Evolutionary conservation across 2,113 vertebrate species (phyloP).

Genomic region (Pheucticus melanocephalus): DNA sequence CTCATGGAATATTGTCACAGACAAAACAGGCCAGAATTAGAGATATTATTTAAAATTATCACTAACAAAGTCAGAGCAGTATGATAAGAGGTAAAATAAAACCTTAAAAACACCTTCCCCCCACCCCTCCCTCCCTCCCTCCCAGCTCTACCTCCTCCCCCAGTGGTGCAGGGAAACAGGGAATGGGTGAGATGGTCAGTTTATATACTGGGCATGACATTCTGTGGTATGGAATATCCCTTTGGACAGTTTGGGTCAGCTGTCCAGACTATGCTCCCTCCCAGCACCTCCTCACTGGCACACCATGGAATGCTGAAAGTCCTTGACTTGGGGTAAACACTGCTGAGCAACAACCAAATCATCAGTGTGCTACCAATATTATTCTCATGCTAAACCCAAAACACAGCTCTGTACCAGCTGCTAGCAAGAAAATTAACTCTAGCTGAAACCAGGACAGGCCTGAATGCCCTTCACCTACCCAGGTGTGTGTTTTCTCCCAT

Average conservation of each 20-base stretch:
- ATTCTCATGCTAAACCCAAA: neutral
- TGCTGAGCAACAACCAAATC: too few species aligned
- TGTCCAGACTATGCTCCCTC: too few species aligned
- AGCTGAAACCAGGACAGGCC: neutral
- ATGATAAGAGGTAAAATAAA: neutral
- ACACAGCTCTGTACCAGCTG: neutral
- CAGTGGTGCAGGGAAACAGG: neutral
- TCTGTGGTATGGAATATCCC: too few species aligned
- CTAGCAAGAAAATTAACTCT: neutral
- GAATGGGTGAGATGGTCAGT: neutral
- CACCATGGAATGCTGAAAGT: too few species aligned
- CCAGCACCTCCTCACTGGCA: too few species aligned
- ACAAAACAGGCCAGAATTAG: neutral
- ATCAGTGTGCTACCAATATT: too few species aligned
- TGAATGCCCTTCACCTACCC: neutral
- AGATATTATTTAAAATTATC: neutral
- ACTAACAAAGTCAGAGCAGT: neutral
- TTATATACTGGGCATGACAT: too few species aligned
- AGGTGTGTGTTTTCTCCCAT: accelerated
- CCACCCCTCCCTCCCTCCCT: too few species aligned
- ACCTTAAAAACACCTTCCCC: neutral
- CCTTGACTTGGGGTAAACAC: too few species aligned
- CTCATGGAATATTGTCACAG: neutral
- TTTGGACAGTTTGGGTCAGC: too few species aligned
- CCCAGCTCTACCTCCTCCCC: neutral